phyloP scores from a whole-genome alignment of 2,888 invertebrate genomes.

The Ephialtes manifestator region DNA sequence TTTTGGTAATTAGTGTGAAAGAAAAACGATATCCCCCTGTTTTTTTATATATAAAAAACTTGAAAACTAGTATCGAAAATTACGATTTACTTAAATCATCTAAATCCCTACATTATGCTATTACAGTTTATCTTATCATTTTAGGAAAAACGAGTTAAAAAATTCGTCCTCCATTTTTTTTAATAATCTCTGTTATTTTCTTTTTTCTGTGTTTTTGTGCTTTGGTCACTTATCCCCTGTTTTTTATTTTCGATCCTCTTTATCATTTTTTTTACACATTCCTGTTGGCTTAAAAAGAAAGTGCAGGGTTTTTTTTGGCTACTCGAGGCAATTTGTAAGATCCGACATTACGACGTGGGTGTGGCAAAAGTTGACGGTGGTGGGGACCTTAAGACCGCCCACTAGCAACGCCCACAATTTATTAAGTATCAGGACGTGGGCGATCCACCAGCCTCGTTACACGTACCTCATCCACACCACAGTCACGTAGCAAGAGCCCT shows the following conservation, averaged over 20 bases:
- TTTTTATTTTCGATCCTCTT: not conserved
- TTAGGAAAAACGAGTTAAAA: too few species aligned
- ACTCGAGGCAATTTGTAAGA: not conserved
- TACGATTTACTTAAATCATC: too few species aligned
- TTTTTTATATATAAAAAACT: too few species aligned
- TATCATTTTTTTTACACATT: not conserved
- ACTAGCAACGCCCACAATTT: slow-evolving; percentile 76
- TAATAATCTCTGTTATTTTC: too few species aligned
- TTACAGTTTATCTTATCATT: too few species aligned
- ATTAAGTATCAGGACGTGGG: slow-evolving; percentile 65
- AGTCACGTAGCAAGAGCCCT: slow-evolving; percentile 7
- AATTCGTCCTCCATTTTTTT: too few species aligned
- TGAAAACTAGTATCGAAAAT: too few species aligned
- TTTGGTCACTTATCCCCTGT: not conserved
- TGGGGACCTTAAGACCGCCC: slow-evolving; percentile 77
- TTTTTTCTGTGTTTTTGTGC: not conserved
- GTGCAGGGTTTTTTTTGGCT: not conserved
- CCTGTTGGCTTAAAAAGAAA: not conserved
- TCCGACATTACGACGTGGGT: slow-evolving; percentile 39
- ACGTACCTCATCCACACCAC: not conserved
- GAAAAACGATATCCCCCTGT: too few species aligned
- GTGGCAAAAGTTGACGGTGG: slow-evolving; percentile 61
- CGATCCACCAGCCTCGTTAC: slow-evolving; percentile 5
- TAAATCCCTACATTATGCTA: too few species aligned
- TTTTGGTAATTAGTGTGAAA: too few species aligned